These are phyloP conservation scores for Yasuhikotakia modesta DNA, from an alignment of 2,797 vertebrate species.

Conservation along the genomic window DNA sequence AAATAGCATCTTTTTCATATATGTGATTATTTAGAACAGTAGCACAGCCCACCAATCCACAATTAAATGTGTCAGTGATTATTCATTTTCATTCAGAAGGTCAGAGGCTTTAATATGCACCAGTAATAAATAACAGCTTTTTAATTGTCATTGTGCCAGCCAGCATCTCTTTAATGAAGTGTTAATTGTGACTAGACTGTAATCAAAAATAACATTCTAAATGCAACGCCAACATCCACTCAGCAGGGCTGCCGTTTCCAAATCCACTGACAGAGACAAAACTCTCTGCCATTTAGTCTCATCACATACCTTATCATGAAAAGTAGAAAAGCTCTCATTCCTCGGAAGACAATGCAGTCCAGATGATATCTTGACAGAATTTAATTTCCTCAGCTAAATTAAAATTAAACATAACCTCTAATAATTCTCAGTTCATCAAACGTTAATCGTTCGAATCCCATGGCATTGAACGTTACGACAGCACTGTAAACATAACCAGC, in stretches of 20 bases:
- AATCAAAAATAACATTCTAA: not conserved
- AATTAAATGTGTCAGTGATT: not conserved
- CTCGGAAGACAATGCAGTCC: slow-evolving; percentile 38
- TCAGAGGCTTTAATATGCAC: not conserved
- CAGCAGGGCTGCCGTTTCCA: not conserved
- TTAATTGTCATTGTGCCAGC: not conserved
- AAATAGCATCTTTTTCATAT: not conserved
- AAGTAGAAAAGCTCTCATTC: slow-evolving; percentile 26
- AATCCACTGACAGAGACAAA: slow-evolving; percentile 18
- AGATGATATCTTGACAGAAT: slow-evolving; percentile 44
- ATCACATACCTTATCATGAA: slow-evolving; percentile 18
- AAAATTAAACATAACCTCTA: slow-evolving; percentile 16
- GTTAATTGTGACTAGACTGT: not conserved
- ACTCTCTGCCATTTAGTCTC: slow-evolving; percentile 24
- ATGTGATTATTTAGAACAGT: not conserved
- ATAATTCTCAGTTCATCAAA: slow-evolving; percentile 30
- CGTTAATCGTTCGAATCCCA: not conserved
- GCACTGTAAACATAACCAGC: not conserved
- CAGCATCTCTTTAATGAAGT: not conserved
- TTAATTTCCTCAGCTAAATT: slow-evolving; percentile 40
- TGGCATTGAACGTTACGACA: not conserved
- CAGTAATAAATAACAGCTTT: not conserved
- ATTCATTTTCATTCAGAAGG: not conserved
- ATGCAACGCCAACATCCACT: not conserved
- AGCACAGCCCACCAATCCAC: not conserved